A percentile compares a stretch with the other conserved stretches of the same genome.
These are phyloP conservation scores for Ceryle rudis DNA, from an alignment of 2,797 vertebrate species.

Conservation along the genomic window DNA sequence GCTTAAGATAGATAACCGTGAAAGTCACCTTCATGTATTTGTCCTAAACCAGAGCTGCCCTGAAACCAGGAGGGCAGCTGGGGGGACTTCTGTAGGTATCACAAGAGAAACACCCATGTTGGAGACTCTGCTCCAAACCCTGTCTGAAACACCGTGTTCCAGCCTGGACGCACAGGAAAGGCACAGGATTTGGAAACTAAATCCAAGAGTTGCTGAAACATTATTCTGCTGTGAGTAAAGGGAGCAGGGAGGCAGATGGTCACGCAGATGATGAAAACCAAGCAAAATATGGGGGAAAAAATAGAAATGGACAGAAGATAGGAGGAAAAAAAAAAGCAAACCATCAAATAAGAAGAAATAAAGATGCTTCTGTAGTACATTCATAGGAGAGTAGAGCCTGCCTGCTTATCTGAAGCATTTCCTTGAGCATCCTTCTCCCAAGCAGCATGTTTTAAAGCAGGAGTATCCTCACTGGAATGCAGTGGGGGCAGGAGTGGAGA, in stretches of 20 bases:
- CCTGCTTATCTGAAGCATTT: not conserved
- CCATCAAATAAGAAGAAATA: not conserved
- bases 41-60: not conserved
- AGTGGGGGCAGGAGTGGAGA: not conserved
- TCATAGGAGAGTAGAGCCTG: not conserved
- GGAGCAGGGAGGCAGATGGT: constrained; percentile 16
- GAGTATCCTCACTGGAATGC: not conserved
- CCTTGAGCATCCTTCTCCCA: not conserved
- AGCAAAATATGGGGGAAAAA: not conserved
- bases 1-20: not conserved
- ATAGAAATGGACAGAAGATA: not conserved
- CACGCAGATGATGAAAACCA: not conserved
- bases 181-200: not conserved
- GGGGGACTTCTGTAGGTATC: not conserved
- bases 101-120: not conserved
- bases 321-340: not conserved
- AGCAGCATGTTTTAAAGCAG: not conserved
- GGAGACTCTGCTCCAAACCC: not conserved
- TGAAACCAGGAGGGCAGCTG: not conserved
- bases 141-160: not conserved
- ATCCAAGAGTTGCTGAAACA: not conserved
- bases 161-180: not conserved
- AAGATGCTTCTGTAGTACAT: not conserved
- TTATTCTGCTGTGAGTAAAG: not conserved
- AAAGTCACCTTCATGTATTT: not conserved